Evolutionary conservation across 2,113 vertebrate genomes (phyloP).

Genomic region (Lophotis ruficrista): DNA sequence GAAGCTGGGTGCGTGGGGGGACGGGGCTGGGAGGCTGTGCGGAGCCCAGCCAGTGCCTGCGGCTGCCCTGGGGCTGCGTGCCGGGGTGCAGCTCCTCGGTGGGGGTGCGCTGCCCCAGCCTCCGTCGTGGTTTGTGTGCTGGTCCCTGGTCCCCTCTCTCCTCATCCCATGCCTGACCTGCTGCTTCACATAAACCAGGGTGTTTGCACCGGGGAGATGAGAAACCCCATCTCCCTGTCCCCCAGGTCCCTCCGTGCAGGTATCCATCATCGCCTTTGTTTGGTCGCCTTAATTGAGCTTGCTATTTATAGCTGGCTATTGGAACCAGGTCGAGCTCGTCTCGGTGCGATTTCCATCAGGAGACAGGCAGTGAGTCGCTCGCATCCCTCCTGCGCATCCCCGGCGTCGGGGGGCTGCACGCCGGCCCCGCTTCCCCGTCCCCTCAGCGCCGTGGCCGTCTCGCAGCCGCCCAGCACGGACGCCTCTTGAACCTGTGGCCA

Average conservation of each 20-base stretch:
- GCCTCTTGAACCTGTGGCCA: neutral
- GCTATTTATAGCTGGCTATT: slow-evolving; percentile 53
- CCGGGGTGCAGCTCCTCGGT: rapidly evolving
- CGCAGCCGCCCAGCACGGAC: rapidly evolving
- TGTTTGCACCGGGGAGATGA: neutral
- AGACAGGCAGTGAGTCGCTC: neutral
- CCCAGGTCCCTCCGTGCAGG: neutral
- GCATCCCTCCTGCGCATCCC: neutral
- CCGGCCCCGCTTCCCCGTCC: too few species aligned
- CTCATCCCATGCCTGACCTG: rapidly evolving
- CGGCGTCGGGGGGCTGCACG: rapidly evolving
- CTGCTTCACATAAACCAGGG: neutral
- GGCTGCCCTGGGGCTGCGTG: rapidly evolving
- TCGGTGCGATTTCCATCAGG: neutral
- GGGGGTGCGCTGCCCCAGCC: neutral
- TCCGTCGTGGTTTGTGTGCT: rapidly evolving
- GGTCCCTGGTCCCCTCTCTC: neutral
- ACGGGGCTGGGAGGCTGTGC: neutral
- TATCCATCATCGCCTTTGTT: slow-evolving; percentile 20
- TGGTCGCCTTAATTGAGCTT: slow-evolving; percentile 29
- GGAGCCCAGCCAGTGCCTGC: neutral
- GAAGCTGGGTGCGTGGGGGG: rapidly evolving
- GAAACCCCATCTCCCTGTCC: neutral
- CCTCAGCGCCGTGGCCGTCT: neutral
- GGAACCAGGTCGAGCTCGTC: slow-evolving; percentile 17